Evolutionary conservation across 2,113 vertebrate genomes (phyloP).

Genomic region (Erinaceus europaeus): DNA sequence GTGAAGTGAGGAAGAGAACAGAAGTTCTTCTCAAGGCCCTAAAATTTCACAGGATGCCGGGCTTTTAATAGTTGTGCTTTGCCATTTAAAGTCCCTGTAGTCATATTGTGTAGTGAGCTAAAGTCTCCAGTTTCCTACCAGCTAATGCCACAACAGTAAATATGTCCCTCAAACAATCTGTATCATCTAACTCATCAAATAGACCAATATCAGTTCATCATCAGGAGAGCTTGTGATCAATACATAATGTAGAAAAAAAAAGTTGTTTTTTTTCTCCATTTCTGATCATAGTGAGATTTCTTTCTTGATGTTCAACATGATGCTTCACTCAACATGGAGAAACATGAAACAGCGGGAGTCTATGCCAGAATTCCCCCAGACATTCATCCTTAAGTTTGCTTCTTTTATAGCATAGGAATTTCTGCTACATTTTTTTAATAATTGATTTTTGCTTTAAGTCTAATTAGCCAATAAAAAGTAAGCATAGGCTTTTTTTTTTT

Average conservation of each 20-base stretch:
- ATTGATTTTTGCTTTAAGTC: neutral
- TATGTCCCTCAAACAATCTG: neutral
- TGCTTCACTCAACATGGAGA: neutral
- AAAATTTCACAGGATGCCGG: neutral
- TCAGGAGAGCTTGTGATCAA: neutral
- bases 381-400: neutral
- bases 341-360: neutral
- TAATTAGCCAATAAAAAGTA: neutral
- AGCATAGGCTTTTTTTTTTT: too few relatives aligned
- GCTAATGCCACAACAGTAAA: neutral
- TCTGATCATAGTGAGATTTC: too few relatives aligned
- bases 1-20: neutral
- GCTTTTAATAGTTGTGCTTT: neutral
- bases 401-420: neutral
- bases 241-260: neutral
- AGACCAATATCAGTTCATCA: neutral
- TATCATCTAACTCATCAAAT: neutral
- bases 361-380: neutral
- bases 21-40: neutral
- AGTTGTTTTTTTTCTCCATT: neutral
- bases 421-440: neutral
- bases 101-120: neutral
- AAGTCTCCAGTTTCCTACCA: neutral
- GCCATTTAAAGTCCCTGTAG: neutral
- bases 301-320: neutral